phyloP scores from a whole-genome alignment of 2,797 vertebrate species.

The Lacerta bilineata region DNA sequence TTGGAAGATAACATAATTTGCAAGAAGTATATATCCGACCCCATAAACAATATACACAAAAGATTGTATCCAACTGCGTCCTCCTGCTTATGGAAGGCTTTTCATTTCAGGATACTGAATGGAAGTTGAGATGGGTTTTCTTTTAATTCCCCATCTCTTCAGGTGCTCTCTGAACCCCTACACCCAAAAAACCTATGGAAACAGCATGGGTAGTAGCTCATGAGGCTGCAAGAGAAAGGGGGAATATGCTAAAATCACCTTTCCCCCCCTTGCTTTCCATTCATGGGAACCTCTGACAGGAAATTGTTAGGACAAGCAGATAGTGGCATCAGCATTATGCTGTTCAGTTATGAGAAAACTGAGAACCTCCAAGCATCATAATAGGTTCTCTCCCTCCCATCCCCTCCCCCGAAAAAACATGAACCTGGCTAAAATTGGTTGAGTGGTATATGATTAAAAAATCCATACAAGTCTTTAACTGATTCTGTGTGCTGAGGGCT shows the following conservation, averaged over 20 bases:
- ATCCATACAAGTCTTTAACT: background rate
- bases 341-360: background rate
- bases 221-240: too few species aligned
- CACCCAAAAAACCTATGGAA: too few species aligned
- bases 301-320: too few species aligned
- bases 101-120: background rate
- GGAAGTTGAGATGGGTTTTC: too few species aligned
- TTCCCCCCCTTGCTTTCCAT: too few species aligned
- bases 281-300: too few species aligned
- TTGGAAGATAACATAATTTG: constrained; percentile 3
- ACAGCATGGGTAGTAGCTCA: too few species aligned
- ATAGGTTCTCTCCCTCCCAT: too few species aligned
- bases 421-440: background rate
- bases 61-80: background rate
- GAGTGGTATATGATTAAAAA: background rate
- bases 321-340: background rate
- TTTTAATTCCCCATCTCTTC: background rate
- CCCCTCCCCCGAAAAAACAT: background rate
- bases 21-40: background rate
- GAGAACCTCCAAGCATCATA: background rate
- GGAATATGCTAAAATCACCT: too few species aligned
- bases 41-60: rapidly evolving
- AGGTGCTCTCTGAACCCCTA: too few species aligned
- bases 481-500: background rate
- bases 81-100: background rate